Conservation (phyloP, 2,797 vertebrate species). For the Thalassophryne amazonica region DNA sequence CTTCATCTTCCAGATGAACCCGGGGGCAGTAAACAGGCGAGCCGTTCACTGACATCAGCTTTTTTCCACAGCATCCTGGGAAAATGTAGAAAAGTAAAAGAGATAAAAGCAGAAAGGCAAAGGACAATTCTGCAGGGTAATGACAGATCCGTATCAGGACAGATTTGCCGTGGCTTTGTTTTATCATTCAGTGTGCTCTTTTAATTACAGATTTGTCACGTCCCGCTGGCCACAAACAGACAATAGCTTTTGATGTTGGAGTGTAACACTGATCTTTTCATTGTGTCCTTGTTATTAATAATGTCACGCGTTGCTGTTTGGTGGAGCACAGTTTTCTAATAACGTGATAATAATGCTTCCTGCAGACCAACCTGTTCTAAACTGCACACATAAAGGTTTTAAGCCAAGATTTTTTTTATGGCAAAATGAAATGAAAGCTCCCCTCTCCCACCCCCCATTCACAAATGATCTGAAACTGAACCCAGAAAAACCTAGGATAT, state of each 20-base stretch:
- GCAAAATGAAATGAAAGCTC: too few relatives aligned
- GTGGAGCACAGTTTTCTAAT: too few relatives aligned
- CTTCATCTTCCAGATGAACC: conserved; percentile 18
- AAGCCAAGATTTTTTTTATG: too few relatives aligned
- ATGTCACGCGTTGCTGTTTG: conserved; percentile 45
- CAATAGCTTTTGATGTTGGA: conserved; percentile 69
- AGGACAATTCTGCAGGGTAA: conserved; percentile 75
- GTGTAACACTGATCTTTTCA: conserved; percentile 43
- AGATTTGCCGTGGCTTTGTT: conserved; percentile 69
- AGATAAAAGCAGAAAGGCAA: conserved; percentile 70
- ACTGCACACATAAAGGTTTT: too few relatives aligned
- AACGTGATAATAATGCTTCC: too few relatives aligned
- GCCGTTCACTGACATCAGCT: conserved; percentile 29
- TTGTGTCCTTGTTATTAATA: conserved; percentile 57
- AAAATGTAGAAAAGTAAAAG: conserved; percentile 60
- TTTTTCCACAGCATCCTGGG: conserved; percentile 26
- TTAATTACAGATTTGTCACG: conserved; percentile 77
- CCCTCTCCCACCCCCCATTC: too few relatives aligned
- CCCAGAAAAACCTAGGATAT: too few relatives aligned
- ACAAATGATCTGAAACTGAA: too few relatives aligned
- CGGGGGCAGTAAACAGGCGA: conserved; percentile 33
- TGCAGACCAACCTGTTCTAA: too few relatives aligned
- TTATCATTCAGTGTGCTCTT: conserved; percentile 69
- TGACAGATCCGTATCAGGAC: conserved; percentile 72
- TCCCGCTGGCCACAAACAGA: conserved; percentile 63